These are phyloP conservation scores for Collichthys lucidus DNA, from an alignment of 2,113 vertebrate genomes.

Conservation along the genomic window DNA sequence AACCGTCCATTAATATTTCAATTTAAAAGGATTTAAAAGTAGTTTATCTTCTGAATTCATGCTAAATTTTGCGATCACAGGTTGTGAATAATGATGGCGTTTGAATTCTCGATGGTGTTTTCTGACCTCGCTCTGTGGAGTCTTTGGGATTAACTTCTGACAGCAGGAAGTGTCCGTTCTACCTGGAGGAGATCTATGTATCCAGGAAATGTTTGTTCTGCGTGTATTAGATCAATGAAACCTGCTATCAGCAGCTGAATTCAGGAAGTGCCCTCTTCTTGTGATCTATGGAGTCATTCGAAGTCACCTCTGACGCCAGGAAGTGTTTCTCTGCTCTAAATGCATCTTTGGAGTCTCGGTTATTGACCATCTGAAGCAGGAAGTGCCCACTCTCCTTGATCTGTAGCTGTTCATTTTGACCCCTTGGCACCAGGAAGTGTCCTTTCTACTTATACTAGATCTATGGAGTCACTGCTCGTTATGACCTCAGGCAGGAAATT, in stretches of 20 bases:
- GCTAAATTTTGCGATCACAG: no score
- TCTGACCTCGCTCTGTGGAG: neutral
- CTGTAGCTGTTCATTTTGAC: constrained; percentile 45
- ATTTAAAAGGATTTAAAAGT: no score
- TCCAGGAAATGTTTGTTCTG: constrained; percentile 25
- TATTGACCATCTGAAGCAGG: constrained; percentile 52
- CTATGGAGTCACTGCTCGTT: constrained; percentile 42
- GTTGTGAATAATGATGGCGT: neutral
- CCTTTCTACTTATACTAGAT: constrained; percentile 53
- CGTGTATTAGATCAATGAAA: constrained; percentile 36
- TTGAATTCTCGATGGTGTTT: neutral
- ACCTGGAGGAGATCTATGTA: constrained; percentile 5
- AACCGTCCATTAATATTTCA: no score
- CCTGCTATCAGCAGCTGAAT: constrained; percentile 19
- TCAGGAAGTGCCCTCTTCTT: constrained; percentile 53
- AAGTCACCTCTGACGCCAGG: constrained; percentile 74
- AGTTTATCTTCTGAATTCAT: no score
- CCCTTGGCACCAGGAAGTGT: constrained; percentile 68
- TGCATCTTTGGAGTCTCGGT: constrained; percentile 43
- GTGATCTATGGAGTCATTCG: constrained; percentile 64
- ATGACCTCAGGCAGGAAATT: constrained; percentile 67
- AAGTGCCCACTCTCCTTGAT: constrained; percentile 61
- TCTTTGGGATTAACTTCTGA: neutral
- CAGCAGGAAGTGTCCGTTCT: neutral
- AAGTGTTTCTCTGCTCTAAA: constrained; percentile 56